Conservation (phyloP, 2,113 vertebrate genomes). For the Misgurnus mizolepis region DNA sequence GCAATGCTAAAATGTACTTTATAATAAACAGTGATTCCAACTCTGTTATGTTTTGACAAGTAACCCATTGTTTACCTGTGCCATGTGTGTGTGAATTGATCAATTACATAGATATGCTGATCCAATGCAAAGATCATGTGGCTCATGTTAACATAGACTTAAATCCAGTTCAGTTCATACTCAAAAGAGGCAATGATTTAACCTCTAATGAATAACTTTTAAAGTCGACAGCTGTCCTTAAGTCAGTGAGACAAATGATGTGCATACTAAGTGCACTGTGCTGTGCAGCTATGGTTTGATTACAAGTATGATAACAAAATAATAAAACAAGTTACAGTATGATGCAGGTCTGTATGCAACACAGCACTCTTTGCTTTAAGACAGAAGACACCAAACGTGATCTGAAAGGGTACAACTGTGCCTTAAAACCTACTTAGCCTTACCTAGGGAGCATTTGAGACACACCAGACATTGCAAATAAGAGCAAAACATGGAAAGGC, state of each 20-base stretch:
- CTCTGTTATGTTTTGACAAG: constrained; percentile 11
- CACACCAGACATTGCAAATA: background rate
- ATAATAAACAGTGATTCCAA: background rate
- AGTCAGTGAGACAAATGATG: background rate
- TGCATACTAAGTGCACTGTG: background rate
- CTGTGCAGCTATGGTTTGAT: background rate
- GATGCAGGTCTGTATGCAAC: background rate
- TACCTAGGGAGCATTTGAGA: background rate
- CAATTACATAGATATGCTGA: constrained; percentile 29
- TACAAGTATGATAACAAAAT: background rate
- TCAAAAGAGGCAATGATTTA: too few species aligned
- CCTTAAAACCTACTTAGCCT: background rate
- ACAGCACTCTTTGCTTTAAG: background rate
- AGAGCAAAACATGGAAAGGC: background rate
- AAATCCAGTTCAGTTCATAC: background rate
- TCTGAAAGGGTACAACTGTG: background rate
- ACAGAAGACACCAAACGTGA: background rate
- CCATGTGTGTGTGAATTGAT: background rate
- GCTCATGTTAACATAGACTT: background rate
- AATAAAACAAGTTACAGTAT: background rate
- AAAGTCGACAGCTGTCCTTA: background rate
- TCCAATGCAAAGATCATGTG: background rate
- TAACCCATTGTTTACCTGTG: constrained; percentile 1
- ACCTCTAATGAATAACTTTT: background rate
- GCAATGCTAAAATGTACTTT: background rate